A percentile compares a stretch with the other conserved stretches of the same genome.
phyloP scores from a whole-genome alignment of 2,888 invertebrate species.

The Litoditis marina region DNA sequence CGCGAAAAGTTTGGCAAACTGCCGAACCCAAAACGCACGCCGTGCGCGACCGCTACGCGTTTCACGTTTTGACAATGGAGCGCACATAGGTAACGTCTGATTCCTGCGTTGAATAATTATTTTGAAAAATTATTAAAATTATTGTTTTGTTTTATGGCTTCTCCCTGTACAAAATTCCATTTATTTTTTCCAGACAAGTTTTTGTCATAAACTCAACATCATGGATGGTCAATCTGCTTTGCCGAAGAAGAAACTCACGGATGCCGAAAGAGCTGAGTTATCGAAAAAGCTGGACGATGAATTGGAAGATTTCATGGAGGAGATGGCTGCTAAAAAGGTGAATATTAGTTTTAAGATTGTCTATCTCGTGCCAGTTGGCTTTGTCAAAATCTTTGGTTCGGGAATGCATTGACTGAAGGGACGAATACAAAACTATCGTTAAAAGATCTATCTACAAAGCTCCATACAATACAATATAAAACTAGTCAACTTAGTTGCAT shows the following conservation, averaged over 20 bases:
- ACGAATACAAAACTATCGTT: not conserved
- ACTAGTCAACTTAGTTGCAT: too few species aligned
- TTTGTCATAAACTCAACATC: too few species aligned
- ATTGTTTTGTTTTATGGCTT: too few species aligned
- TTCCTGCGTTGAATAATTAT: too few species aligned
- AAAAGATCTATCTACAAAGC: not conserved
- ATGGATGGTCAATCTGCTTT: too few species aligned
- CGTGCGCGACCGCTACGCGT: not conserved
- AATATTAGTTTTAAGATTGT: not conserved
- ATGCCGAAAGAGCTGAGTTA: conserved; percentile 46
- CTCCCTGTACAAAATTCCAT: too few species aligned
- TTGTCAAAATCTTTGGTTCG: too few species aligned
- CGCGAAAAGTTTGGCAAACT: conserved; percentile 10
- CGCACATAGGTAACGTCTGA: not conserved
- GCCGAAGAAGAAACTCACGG: conserved; percentile 35
- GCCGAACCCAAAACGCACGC: not conserved
- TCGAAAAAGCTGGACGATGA: conserved; percentile 55
- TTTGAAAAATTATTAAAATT: too few species aligned
- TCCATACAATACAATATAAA: not conserved
- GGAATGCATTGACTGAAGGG: not conserved
- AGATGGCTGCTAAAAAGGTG: conserved; percentile 51
- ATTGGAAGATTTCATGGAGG: conserved; percentile 55
- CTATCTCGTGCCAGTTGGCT: not conserved
- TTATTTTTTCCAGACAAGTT: too few species aligned
- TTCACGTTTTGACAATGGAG: too few species aligned